Evolutionary conservation across 2,888 invertebrate genomes (phyloP).

Genomic region (Altica lythri): DNA sequence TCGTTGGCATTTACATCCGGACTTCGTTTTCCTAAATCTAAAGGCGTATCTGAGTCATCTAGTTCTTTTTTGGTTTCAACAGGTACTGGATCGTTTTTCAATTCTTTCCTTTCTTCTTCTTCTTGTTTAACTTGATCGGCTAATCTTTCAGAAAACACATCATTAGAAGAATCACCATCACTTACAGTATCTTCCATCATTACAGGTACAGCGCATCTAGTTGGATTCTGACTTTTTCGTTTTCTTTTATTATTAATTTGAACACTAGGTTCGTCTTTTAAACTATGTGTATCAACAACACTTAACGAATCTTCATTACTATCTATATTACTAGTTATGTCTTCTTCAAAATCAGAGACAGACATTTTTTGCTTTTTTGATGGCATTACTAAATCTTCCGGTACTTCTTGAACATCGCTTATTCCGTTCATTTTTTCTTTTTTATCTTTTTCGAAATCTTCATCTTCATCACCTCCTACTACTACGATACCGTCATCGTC

Average conservation of each 20-base stretch:
- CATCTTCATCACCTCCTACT: conserved; percentile 65
- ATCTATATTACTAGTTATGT: conserved; percentile 65
- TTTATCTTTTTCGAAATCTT: conserved; percentile 50
- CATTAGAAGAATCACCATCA: conserved; percentile 67
- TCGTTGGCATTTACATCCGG: conserved; percentile 57
- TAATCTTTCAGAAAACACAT: conserved; percentile 54
- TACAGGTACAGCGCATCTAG: conserved; percentile 70
- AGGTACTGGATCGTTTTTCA: conserved; percentile 25
- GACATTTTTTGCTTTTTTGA: conserved; percentile 65
- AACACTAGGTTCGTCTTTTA: conserved; percentile 61
- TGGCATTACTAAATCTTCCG: conserved; percentile 72
- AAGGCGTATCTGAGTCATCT: conserved; percentile 49
- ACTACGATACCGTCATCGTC: conserved; percentile 81
- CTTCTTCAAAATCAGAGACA: conserved; percentile 62
- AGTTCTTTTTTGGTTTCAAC: conserved; percentile 36
- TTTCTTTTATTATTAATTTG: conserved; percentile 80
- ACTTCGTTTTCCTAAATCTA: conserved; percentile 58
- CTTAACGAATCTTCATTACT: conserved; percentile 68
- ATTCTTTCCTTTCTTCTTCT: conserved; percentile 37
- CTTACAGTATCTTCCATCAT: conserved; percentile 62
- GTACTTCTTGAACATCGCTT: conserved; percentile 59
- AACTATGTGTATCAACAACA: conserved; percentile 61
- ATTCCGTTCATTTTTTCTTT: conserved; percentile 52
- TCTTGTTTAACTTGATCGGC: conserved; percentile 40
- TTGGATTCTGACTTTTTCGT: conserved; percentile 87